A percentile compares a stretch with the other conserved stretches of the same genome.
phyloP scores from a whole-genome alignment of 2,797 vertebrate genomes.

The Acipenser ruthenus region DNA sequence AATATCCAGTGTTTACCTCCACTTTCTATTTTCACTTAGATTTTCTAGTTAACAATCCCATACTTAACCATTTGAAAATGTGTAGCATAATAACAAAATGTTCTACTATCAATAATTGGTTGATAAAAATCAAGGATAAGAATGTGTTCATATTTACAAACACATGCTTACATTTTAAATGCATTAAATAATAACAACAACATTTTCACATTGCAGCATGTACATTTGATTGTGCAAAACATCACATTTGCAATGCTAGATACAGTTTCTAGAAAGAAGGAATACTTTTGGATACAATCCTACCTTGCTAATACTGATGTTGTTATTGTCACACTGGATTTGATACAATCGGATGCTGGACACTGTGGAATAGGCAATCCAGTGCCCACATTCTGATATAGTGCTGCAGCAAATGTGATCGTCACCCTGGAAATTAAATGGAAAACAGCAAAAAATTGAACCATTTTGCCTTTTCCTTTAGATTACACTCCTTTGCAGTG shows the following conservation, averaged over 20 bases:
- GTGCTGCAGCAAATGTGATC: conserved; percentile 82
- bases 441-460: conserved; percentile 4
- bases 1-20: no score
- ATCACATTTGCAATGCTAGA: background rate
- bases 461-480: background rate
- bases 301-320: conserved; percentile 70
- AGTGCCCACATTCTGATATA: conserved; percentile 77
- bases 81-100: no score
- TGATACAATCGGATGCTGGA: conserved; percentile 71
- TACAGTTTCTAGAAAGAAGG: background rate
- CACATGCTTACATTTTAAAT: no score
- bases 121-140: no score
- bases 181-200: no score
- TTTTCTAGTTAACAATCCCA: no score
- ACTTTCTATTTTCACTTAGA: no score
- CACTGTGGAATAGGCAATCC: conserved; percentile 73
- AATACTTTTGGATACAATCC: conserved; percentile 13
- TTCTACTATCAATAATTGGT: no score
- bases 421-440: conserved; percentile 58
- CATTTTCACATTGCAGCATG: no score
- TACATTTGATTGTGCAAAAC: background rate
- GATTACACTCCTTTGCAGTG: no score
- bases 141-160: no score
- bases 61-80: no score
- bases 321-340: conserved; percentile 45